Evolutionary conservation across 2,797 vertebrate genomes (phyloP).

Genomic region (Acipenser ruthenus): DNA sequence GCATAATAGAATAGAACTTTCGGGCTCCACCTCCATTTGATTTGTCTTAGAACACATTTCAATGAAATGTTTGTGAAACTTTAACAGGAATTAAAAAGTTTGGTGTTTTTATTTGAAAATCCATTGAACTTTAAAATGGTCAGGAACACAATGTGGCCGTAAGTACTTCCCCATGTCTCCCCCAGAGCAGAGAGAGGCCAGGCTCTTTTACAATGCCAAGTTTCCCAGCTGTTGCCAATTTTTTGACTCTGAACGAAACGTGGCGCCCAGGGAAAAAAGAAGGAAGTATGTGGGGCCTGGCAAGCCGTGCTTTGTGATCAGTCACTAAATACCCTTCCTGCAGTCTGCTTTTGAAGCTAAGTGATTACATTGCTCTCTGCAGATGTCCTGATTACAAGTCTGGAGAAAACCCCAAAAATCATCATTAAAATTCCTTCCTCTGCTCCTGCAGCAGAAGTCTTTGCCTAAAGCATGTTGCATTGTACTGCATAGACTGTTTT

Average conservation of each 20-base stretch:
- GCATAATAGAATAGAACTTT: too few relatives aligned
- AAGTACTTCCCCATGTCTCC: not conserved
- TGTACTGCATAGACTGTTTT: too few relatives aligned
- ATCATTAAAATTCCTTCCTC: not conserved
- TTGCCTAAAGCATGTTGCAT: not conserved
- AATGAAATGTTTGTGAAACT: too few relatives aligned
- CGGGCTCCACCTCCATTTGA: too few relatives aligned
- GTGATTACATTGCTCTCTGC: not conserved
- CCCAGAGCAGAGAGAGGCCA: not conserved
- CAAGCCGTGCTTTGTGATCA: not conserved
- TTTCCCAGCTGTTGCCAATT: conserved; percentile 3
- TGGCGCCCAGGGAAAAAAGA: not conserved
- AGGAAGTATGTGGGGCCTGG: not conserved
- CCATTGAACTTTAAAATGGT: too few relatives aligned
- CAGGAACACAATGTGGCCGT: too few relatives aligned
- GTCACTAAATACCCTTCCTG: not conserved
- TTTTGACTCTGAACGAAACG: not conserved
- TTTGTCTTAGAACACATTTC: too few relatives aligned
- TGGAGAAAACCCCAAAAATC: not conserved
- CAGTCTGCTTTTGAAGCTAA: not conserved
- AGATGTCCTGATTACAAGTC: not conserved
- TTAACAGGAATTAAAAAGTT: too few relatives aligned
- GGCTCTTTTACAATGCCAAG: too few relatives aligned
- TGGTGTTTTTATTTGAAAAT: too few relatives aligned
- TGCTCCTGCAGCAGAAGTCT: not conserved